Evolutionary conservation across 2,113 vertebrate species (phyloP).

Genomic region (Carassius gibelio): DNA sequence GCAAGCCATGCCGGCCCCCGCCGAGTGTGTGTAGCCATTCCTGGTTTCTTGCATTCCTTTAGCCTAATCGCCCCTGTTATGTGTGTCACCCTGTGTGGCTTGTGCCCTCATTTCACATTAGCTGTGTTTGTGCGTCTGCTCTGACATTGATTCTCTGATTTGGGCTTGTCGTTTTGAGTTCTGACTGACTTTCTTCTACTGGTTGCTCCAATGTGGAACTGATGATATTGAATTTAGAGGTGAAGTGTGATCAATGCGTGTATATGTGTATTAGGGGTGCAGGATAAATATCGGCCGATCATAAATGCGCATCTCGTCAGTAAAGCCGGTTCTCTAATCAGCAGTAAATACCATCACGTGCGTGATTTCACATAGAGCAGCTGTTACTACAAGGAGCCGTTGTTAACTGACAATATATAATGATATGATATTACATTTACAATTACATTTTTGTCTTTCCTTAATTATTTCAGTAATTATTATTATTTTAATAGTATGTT

Average conservation of each 20-base stretch:
- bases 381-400: no score
- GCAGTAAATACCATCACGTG: no score
- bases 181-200: not conserved
- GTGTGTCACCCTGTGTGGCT: conserved; percentile 8
- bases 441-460: no score
- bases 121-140: conserved; percentile 32
- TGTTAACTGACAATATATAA: no score
- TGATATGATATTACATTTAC: no score
- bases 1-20: conserved; percentile 82
- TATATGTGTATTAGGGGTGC: not conserved
- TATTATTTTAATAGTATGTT: no score
- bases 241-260: not conserved
- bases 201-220: not conserved
- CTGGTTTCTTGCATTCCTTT: conserved; percentile 47
- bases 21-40: conserved; percentile 83
- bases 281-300: no score
- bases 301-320: no score
- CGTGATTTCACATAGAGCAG: no score
- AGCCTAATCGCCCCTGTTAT: not conserved
- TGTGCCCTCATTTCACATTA: not conserved
- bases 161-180: not conserved
- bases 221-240: conserved; percentile 12
- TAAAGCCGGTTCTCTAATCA: no score
- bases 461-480: no score
- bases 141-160: not conserved